These are phyloP conservation scores for Bombyx huttoni DNA, from an alignment of 2,888 invertebrate genomes.

Conservation along the genomic window DNA sequence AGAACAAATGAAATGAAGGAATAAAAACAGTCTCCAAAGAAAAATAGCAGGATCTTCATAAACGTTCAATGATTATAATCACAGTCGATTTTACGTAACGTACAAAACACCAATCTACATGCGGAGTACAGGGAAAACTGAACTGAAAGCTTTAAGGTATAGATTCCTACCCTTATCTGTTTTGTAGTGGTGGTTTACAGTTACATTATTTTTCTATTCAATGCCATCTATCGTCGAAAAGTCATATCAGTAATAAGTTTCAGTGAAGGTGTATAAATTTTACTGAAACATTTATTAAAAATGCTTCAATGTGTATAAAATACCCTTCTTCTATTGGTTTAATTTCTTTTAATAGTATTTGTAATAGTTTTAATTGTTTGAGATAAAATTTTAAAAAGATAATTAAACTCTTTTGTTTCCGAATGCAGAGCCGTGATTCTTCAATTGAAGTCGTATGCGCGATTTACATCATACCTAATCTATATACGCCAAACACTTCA, in stretches of 20 bases:
- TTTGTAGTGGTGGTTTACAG: background rate
- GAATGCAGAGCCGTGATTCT: no score
- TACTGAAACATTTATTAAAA: background rate
- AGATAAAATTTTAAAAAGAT: no score
- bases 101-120: constrained; percentile 55
- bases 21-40: background rate
- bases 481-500: no score
- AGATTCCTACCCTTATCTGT: constrained; percentile 11
- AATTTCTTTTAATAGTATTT: no score
- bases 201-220: constrained; percentile 3
- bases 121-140: constrained; percentile 57
- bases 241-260: constrained; percentile 10
- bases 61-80: constrained; percentile 32
- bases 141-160: constrained; percentile 41
- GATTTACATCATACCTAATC: no score
- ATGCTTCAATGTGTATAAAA: no score
- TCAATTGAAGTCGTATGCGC: no score
- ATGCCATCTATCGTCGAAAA: constrained; percentile 29
- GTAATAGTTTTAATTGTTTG: no score
- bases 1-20: background rate
- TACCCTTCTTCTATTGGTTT: no score
- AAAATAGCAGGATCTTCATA: background rate
- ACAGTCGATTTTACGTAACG: constrained; percentile 56
- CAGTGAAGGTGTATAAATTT: background rate
- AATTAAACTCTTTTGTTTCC: no score